Base-by-base conservation (phyloP, 2,797 vertebrate species). In the Dermochelys coriacea region DNA sequence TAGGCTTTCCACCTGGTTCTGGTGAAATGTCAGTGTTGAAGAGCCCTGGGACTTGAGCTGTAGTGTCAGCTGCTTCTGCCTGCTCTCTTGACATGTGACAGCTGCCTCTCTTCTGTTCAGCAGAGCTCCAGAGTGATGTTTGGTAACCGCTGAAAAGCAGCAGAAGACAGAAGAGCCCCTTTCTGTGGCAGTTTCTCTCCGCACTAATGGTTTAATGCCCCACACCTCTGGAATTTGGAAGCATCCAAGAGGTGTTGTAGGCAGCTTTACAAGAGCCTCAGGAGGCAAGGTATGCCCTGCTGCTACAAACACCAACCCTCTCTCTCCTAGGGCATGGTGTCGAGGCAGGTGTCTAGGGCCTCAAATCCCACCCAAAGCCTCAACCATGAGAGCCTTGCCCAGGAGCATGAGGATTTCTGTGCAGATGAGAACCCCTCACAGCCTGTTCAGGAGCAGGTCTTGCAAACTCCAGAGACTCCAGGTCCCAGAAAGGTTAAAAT, bases 11-110 rank as follows among this genome's bases (percentile, higher is more conserved):
- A 75, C 14, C 45, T 41, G 3, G 31, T 79, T 41, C 49, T 15
- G 6, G 1, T 12, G 49, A 2, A 23, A 0, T 1, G 15, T 51
- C 8, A 0, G 52, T 25, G 0, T 0, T 0, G 2, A 1, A 0
- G n/a, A 23, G 9, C 64, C n/a, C 21, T 41, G 37, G 68, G 68
- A 59, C 55, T 23, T 2, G 51, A 21, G 19, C 78, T 51, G 31
- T 23, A 51, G 45, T 12, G 9, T 77, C 74, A 31, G 74, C 74
- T 31, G 8, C 6, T 77, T 9, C 74, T 77, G 27, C 41, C 45
- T 47, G 41, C 45, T 47, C 7, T 8, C 41, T 18, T 29, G 74
- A 71, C 37, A 23, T 68, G 68, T 23, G 68, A 41, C 21, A n/a
- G 37, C 37, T 41, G 37, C 68, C 37, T 49, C 27, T 77, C 27